Base-by-base conservation (phyloP, 2,113 vertebrate genomes). In the Poeciliopsis turrubarensis region DNA sequence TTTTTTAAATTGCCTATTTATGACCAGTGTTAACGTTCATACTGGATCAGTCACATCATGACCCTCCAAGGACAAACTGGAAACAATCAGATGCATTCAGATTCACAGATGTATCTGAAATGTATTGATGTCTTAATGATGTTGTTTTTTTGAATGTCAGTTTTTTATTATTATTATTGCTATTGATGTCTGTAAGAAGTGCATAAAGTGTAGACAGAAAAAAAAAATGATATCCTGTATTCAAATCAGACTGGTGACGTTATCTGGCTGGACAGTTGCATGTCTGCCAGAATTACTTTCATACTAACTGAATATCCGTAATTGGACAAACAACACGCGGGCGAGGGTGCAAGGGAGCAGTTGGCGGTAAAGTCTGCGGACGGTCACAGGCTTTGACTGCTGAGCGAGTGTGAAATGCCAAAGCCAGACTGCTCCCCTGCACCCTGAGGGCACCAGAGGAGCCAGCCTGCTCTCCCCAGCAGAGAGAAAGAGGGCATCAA, bases 211-310 rank as follows among this genome's bases (percentile, higher is more conserved):
- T 75, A 44, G 32, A 44, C 37, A 81, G 73, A 87, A 86, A 82
- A 60, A 77, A 71, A 12, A 26, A 54, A 72, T 68, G 67, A 75
- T 82, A 77, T 79, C 74, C 78, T 77, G 80, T 80, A 26, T 60
- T 87, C 77, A 80, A 72, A 15, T 79, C 79, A 83, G n/a, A 71
- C 78, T 97, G 96, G 96, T 66, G 65, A 67, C 22, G 90, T 96
- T 96, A 97, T 97, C 92, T 86, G 77, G 95, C 95, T 78, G 92
- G 96, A 97, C 96, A 96, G 95, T 94, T 90, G 80, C 89, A 89
- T 95, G 97, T 98, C 97, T 88, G 90, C 89, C 92, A 87, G 90
- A 96, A 97, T 98, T 96, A 98, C 95, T 94, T 94, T 97, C 96
- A 97, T 78, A 41, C 69, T 92, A 94, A 88, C 90, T 95, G 94